Evolutionary conservation across 2,888 invertebrate species (phyloP), one percentile per base, ranked within the genome.

Genomic region (Leptinotarsa haldemani): DNA sequence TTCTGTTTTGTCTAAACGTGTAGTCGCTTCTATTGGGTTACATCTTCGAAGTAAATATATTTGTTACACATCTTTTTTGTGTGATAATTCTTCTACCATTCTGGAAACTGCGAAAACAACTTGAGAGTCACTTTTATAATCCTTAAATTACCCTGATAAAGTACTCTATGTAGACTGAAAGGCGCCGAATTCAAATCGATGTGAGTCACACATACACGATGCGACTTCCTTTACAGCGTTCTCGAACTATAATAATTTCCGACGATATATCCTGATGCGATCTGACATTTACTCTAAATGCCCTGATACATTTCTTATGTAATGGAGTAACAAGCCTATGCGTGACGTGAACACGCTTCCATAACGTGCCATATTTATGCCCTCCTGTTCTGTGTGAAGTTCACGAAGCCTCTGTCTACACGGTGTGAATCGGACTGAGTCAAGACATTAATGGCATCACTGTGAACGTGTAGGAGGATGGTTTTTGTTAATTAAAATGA

Each of bases 231-330:
- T 40, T 18, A 40, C 46, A 18, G 46, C 15, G 22, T 68, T 40
- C 52, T 46, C 16, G 18, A 46, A 46, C 56, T 46, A 9, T n/a
- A 18, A 66, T 30, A 52, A 40, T 56, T 56, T 46, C 56, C 20
- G 18, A 68, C 56, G 68, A 53, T 53, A 53, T 67, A 53, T 67
- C 50, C 53, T 53, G 46, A 15, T n/a, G 40, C 67, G 40, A 67
- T 67, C 67, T 53, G 67, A 68, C 68, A 68, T 68, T 68, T n/a
- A 48, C 56, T 22, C 56, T 58, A 47, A 52, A 68, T 56, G 20
- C 16, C 46, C 46, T 68, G 22, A 68, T 68, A 56, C 46, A 46
- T 68, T 68, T 68, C 68, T 68, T 56, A 15, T 46, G 56, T 47
- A 56, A 56, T 56, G 22, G 18, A 40, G 18, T 68, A 56, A 50